A percentile compares a stretch with the other conserved stretches of the same genome.
Conservation (phyloP, 2,797 vertebrate genomes). For the Falco novaeseelandiae region DNA sequence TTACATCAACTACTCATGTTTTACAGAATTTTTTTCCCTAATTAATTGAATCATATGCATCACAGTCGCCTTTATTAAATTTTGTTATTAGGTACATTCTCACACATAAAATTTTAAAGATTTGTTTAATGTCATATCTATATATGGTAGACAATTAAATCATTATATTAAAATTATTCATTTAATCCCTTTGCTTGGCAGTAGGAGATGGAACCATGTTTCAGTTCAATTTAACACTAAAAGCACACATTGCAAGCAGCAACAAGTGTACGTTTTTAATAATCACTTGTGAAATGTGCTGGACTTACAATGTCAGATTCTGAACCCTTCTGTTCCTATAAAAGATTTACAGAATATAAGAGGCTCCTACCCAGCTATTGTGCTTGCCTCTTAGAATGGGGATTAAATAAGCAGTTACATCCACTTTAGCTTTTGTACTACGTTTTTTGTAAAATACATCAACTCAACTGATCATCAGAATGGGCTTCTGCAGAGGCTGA, state of each 20-base stretch:
- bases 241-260: neutral
- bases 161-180: slow-evolving; percentile 24
- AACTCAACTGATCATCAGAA: neutral
- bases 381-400: neutral
- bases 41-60: slow-evolving; percentile 35
- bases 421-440: neutral
- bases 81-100: slow-evolving; percentile 41
- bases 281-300: neutral
- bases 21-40: slow-evolving; percentile 33
- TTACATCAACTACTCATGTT: neutral
- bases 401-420: neutral
- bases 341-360: neutral
- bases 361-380: neutral
- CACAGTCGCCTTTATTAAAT: slow-evolving; percentile 49
- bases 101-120: slow-evolving; percentile 12
- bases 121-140: slow-evolving; percentile 44
- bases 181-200: slow-evolving; percentile 47
- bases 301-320: neutral
- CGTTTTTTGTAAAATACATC: neutral
- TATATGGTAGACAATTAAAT: slow-evolving; percentile 4
- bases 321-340: neutral
- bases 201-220: slow-evolving; percentile 15
- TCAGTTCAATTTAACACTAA: neutral
- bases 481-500: neutral
- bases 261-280: neutral